Base-by-base conservation (phyloP, 2,113 vertebrate species). In the Morone saxatilis region DNA sequence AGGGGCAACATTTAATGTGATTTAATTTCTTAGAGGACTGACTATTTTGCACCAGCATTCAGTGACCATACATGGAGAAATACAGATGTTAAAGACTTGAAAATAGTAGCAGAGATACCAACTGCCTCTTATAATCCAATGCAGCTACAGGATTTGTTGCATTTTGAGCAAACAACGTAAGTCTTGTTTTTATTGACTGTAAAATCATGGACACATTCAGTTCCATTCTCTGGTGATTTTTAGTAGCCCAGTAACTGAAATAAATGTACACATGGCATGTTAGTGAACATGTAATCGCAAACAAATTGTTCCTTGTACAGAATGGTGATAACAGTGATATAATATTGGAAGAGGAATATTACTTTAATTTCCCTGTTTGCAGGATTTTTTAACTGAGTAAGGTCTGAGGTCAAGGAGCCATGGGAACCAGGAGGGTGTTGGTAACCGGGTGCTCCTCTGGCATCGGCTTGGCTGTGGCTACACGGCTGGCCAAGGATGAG, bases 361-460 rank as follows among this genome's bases (percentile, higher is more conserved):
- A 9, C 6, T 70, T 66, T 43, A 41, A 31, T 31, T 50, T 50
- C 25, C 17, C 10, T 45, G 38, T 61, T 54, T 13, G 43, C 73
- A 67, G 57, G 8, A 41, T 65, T 71, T 40, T 59, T 50, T 62
- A 36, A 62, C 56, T n/a, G 19, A 65, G 5, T 60, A 48, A 74
- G 60, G 38, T 88, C 66, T 76, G 68, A 85, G 60, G 66, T 84
- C 67, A 71, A 56, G 38, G 0, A 71, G 17, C 20, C 61, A 94
- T 94, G 94, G 89, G 83, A 43, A 81, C 81, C 71, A 92, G 86
- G 68, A 95, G 86, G 0, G 96, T 97, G 51, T 86, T 97, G 7
- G 81, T 97, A 86, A 96, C 96, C 0, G 96, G 96, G 61, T 97
- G 96, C 72, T 97, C 96, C 20, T 97, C 96, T 0, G 96, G 96